Percentiles rank a stretch among this genome's conserved stretches.
Evolutionary conservation across 2,113 vertebrate genomes (phyloP).

Genomic region (Callocephalon fimbriatum): DNA sequence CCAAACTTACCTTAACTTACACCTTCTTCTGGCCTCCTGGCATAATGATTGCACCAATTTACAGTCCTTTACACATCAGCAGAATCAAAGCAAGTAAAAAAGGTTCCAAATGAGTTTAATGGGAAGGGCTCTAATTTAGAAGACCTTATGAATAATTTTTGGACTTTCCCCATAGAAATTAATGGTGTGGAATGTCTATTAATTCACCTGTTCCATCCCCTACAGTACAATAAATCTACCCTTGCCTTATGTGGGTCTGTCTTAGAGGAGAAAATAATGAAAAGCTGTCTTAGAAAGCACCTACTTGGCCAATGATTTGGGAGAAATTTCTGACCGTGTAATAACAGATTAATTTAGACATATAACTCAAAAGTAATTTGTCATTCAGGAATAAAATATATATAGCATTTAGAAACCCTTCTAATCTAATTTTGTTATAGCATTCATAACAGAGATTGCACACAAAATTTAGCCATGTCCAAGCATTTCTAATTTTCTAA

Average conservation of each 20-base stretch:
- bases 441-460: not conserved
- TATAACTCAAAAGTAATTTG: not conserved
- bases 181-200: not conserved
- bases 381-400: not conserved
- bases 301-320: not conserved
- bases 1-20: not conserved
- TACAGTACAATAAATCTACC: not conserved
- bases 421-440: not conserved
- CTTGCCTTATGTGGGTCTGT: not conserved
- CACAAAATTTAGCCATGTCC: not conserved
- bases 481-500: not conserved
- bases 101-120: not conserved
- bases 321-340: not conserved
- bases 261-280: not conserved
- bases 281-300: not conserved
- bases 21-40: not conserved
- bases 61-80: not conserved
- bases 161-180: not conserved
- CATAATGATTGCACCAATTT: not conserved
- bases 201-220: not conserved
- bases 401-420: not conserved
- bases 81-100: constrained; percentile 15
- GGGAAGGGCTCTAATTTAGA: not conserved
- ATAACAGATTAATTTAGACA: not conserved
- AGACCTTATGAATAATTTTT: not conserved